Evolutionary conservation across 2,888 invertebrate species (phyloP).

Genomic region (Thysanoteuthis rhombus): DNA sequence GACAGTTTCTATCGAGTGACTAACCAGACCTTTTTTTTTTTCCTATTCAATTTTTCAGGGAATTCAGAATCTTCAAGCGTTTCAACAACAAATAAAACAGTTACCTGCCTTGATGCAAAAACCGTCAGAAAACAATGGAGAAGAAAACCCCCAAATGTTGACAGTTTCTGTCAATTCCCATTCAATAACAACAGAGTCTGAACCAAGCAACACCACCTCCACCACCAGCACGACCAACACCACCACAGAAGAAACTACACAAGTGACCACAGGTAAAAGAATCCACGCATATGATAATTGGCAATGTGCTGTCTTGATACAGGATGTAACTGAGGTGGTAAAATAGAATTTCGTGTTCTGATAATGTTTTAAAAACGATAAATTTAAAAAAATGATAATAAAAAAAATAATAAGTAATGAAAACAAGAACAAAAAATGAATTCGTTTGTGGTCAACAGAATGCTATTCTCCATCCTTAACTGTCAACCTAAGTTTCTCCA

Average conservation of each 20-base stretch:
- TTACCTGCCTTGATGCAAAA: constrained; percentile 43
- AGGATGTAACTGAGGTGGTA: too few relatives aligned
- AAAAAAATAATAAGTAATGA: too few relatives aligned
- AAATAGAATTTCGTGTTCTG: too few relatives aligned
- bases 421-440: too few relatives aligned
- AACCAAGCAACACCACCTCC: background rate
- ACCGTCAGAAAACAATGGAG: constrained; percentile 32
- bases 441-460: too few relatives aligned
- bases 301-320: too few relatives aligned
- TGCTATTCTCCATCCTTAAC: too few relatives aligned
- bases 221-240: background rate
- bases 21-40: background rate
- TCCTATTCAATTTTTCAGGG: constrained; percentile 44
- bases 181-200: background rate
- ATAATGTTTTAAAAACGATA: too few relatives aligned
- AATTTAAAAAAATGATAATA: too few relatives aligned
- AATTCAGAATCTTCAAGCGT: constrained; percentile 52
- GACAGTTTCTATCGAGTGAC: too few relatives aligned
- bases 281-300: too few relatives aligned
- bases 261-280: background rate
- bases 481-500: too few relatives aligned
- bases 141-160: background rate
- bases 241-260: background rate
- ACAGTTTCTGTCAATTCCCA: background rate
- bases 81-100: constrained; percentile 50